Conservation (phyloP, 1,140 invertebrate species). For the Metopolophium dirhodum region DNA sequence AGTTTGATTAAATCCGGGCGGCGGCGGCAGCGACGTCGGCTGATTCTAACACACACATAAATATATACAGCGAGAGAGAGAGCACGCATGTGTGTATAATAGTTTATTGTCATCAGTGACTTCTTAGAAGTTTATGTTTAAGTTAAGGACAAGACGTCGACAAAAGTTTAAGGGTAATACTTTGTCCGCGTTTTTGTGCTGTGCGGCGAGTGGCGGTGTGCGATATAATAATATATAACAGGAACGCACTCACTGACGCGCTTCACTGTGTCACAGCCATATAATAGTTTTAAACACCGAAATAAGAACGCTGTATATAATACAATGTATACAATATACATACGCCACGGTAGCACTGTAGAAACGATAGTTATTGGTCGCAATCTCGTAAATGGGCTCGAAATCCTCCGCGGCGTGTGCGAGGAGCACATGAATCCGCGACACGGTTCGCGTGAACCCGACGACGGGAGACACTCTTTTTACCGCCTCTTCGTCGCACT, state of each 20-base stretch:
- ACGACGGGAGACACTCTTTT: background rate
- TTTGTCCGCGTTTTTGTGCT: background rate
- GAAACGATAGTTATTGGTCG: background rate
- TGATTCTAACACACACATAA: background rate
- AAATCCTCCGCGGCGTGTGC: background rate
- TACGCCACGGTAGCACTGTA: background rate
- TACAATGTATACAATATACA: background rate
- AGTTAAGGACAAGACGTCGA: background rate
- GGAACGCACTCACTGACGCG: background rate
- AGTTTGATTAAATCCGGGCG: slow-evolving; percentile 44
- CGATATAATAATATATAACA: background rate
- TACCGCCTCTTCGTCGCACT: background rate
- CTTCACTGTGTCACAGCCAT: background rate
- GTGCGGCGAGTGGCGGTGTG: too few species aligned
- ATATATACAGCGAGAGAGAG: background rate
- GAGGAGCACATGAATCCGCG: background rate
- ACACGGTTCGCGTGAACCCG: slow-evolving; percentile 39
- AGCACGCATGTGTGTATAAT: background rate
- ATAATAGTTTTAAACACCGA: background rate
- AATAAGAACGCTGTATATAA: background rate
- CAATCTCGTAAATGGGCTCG: slow-evolving; percentile 13
- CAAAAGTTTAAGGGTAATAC: background rate
- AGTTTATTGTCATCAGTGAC: slow-evolving; percentile 13
- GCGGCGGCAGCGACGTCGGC: background rate
- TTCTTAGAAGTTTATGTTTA: slow-evolving; percentile 28